These are phyloP conservation scores for Notiomystis cincta DNA, from an alignment of 2,113 vertebrate species.

Conservation along the genomic window DNA sequence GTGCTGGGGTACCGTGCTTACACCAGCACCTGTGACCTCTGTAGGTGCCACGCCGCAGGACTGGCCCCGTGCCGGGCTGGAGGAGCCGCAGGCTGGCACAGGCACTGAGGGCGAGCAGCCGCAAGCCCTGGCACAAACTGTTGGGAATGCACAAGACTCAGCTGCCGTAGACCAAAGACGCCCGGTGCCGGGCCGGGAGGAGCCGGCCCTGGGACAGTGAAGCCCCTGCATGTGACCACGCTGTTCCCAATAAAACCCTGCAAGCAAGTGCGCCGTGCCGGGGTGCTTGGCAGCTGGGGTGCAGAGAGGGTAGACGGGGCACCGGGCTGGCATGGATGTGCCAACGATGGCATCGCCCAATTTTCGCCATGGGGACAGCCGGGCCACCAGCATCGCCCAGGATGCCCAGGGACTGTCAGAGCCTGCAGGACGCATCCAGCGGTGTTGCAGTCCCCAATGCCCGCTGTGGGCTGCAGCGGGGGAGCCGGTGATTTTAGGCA, in stretches of 20 bases:
- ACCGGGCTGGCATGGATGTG: neutral
- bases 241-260: neutral
- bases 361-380: fast-evolving
- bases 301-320: neutral
- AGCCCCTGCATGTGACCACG: neutral
- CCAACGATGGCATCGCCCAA: neutral
- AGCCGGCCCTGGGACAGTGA: constrained; percentile 30
- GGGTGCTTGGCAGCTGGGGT: neutral
- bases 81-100: neutral
- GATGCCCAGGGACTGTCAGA: neutral
- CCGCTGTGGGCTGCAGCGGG: neutral
- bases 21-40: neutral
- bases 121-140: neutral
- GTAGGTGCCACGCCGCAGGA: neutral
- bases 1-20: neutral
- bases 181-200: neutral
- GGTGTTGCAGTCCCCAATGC: neutral
- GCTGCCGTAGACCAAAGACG: constrained; percentile 46
- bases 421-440: neutral
- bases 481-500: neutral
- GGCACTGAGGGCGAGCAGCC: neutral
- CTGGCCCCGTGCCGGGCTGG: neutral
- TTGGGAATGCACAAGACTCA: constrained; percentile 15
- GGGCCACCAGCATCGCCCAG: neutral
- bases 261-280: neutral